Evolutionary conservation across 2,888 invertebrate species (phyloP), one percentile per base, ranked within the genome.

Genomic region (Prosopocoilus inquinatus): DNA sequence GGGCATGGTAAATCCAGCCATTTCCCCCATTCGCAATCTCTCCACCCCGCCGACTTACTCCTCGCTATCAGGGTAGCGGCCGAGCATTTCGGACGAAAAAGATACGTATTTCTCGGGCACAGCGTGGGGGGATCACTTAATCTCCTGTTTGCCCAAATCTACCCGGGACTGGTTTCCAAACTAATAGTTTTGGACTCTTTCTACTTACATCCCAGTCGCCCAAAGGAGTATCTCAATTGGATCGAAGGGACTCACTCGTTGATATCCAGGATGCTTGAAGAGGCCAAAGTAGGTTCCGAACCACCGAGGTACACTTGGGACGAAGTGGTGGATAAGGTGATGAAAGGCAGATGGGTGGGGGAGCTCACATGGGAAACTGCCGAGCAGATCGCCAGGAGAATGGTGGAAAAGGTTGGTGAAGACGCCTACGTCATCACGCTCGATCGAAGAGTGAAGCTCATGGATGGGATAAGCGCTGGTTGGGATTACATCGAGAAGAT

Each of bases 1-100:
- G 84, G 88, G 0, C 84, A 81, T 59, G 86, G 86, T 0, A 78
- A 72, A 43, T 86, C 86, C 0, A 81, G 81, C 53, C 79, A 79
- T n/a, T 79, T 80, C 41, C 82, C 83, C 0, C 62, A 65, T 9
- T 57, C 67, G 57, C 55, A 72, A 38, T 48, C 48, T 5, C 33
- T 51, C 8, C 56, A 56, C 35, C 32, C 28, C 0, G 70, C 77
- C 12, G 80, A 83, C 60, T 69, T 80, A 58, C 65, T 81, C 9
- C 75, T 80, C 8, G 63, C 64, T 1, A 67, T 69, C 51, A 69
- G 65, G 60, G 47, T 71, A 28, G 59, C 74, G 4, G 53, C 64
- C 7, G 64, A 72, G 9, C 66, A 72, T 62, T 74, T 76, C 51
- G 67, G 70, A 39, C 63, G 65, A 36, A 56, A 69, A 35, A 72